Percentiles rank a stretch among this genome's conserved stretches.
These are phyloP conservation scores for Taphrorychus bicolor DNA, from an alignment of 2,888 invertebrate genomes.

Conservation along the genomic window DNA sequence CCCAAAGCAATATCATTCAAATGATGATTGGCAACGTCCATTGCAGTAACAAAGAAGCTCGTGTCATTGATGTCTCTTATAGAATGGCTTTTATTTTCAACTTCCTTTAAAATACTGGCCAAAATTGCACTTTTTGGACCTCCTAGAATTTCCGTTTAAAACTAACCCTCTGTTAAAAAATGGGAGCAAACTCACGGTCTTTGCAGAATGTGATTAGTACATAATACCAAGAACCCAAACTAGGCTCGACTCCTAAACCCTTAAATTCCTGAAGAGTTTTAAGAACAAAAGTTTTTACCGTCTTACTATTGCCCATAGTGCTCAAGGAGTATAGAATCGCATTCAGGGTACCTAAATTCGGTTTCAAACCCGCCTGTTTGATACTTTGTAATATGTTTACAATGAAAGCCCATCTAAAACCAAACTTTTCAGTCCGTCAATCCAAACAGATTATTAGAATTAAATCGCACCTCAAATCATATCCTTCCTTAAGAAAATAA, in stretches of 20 bases:
- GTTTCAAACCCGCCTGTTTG: slow-evolving; percentile 62
- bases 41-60: slow-evolving; percentile 82
- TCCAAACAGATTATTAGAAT: background rate
- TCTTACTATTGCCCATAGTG: slow-evolving; percentile 58
- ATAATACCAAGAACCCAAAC: slow-evolving; percentile 77
- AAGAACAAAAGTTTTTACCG: slow-evolving; percentile 61
- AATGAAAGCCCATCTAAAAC: slow-evolving; percentile 64
- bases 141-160: slow-evolving; percentile 56
- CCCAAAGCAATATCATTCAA: slow-evolving; percentile 73
- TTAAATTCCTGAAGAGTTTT: slow-evolving; percentile 70
- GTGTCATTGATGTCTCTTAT: slow-evolving; percentile 72
- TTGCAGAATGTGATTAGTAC: slow-evolving; percentile 74
- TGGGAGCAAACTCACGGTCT: slow-evolving; percentile 65
- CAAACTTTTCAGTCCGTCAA: background rate
- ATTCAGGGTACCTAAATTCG: slow-evolving; percentile 75
- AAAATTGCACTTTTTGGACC: slow-evolving; percentile 71
- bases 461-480: slow-evolving; percentile 65
- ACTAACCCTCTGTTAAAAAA: background rate
- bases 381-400: slow-evolving; percentile 70
- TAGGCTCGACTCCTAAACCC: slow-evolving; percentile 72
- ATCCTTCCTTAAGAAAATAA: slow-evolving; percentile 71
- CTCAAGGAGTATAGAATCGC: slow-evolving; percentile 64
- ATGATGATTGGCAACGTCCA: slow-evolving; percentile 78
- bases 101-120: slow-evolving; percentile 69
- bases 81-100: slow-evolving; percentile 67